Base-by-base conservation (phyloP, 1,140 invertebrate species). In the Drosophila arawakana region DNA sequence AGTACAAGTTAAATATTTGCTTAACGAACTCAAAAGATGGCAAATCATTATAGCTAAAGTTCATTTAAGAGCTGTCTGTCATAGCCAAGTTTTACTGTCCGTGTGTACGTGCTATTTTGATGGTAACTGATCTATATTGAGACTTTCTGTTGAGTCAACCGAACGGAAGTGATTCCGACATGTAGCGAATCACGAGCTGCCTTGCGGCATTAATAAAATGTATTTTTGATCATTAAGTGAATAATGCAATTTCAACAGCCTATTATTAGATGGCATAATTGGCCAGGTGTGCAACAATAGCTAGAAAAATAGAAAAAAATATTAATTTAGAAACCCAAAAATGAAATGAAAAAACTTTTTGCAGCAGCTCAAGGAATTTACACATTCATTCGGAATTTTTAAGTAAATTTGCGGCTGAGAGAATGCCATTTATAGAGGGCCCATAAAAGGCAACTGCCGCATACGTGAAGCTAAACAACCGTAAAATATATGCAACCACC, bases 391-490 rank as follows among this genome's bases (percentile, higher is more conserved):
- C 70, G 61, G 73, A 67, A 71, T 63, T 62, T 79, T 76, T 11
- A 70, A 79, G 78, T 86, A 69, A 80, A 80, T 77, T 69, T 58
- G 43, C 47, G 71, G 66, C 62, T 54, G 65, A 73, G 78, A 69
- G 67, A 47, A 43, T 43, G 66, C 46, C 69, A 70, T 81, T 72
- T 58, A 30, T 30, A 60, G 76, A 73, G 79, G 78, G 75, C 62
- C 70, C 78, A 83, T 88, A 83, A 86, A 86, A 78, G 76, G 70
- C 80, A 88, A 86, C 83, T 88, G 82, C 79, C 76, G 69, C 79
- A 83, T 82, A 86, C 82, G 83, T 82, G 82, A 77, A 66, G 83
- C 84, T 83, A 86, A 88, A 86, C 83, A 86, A 76, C 84, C 83
- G 80, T 88, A 80, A 86, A 86, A 83, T 88, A 78, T 86, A 86